These are phyloP conservation scores for Triplophysa bombifrons DNA, from an alignment of 2,797 vertebrate species.

Conservation along the genomic window DNA sequence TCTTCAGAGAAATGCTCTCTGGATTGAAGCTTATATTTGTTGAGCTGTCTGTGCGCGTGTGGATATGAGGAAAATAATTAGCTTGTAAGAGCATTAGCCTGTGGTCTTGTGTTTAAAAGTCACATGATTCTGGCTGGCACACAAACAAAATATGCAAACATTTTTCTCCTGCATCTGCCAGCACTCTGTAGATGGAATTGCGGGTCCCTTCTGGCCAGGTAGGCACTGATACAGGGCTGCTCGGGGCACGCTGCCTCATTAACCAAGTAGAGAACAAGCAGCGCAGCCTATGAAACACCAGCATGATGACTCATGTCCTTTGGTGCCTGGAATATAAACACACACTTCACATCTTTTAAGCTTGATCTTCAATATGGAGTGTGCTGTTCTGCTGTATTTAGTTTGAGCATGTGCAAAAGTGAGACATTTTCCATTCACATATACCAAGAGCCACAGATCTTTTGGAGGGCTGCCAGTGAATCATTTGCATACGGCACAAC, in stretches of 20 bases:
- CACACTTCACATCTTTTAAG: conserved; percentile 5
- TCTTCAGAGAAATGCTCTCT: neutral
- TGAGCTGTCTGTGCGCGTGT: conserved; percentile 14
- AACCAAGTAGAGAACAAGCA: conserved; percentile 15
- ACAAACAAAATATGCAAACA: conserved; percentile 35
- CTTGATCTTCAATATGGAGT: neutral
- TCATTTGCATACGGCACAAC: neutral
- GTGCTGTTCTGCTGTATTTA: neutral
- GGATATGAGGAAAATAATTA: neutral
- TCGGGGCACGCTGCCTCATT: conserved; percentile 1
- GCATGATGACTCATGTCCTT: conserved; percentile 10
- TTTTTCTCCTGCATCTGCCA: conserved; percentile 45
- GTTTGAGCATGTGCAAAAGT: neutral
- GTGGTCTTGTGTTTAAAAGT: conserved; percentile 48
- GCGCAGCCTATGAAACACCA: neutral
- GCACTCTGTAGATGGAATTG: conserved; percentile 52
- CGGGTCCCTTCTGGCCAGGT: conserved; percentile 49
- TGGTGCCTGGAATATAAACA: conserved; percentile 11
- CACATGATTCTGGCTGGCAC: conserved; percentile 52
- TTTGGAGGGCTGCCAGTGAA: neutral
- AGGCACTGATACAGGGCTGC: conserved; percentile 26
- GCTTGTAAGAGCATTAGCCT: conserved; percentile 37
- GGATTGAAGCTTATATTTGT: conserved; percentile 10
- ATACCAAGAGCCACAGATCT: neutral
- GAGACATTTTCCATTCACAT: neutral